Percentiles rank a stretch among this genome's conserved stretches.
phyloP scores from a whole-genome alignment of 2,113 vertebrate genomes.

The Neolamprologus caudopunctatus region DNA sequence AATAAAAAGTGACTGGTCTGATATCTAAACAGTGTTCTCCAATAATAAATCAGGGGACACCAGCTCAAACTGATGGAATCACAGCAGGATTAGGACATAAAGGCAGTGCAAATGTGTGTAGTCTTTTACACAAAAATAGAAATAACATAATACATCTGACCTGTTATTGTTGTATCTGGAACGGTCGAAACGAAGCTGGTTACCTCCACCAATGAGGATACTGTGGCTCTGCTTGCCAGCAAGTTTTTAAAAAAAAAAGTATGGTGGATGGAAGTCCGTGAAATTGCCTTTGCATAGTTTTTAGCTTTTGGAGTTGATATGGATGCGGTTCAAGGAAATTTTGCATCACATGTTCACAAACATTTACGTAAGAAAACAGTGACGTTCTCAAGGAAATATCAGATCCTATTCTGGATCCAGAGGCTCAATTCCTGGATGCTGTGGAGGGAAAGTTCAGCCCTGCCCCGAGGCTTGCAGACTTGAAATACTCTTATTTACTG shows the following conservation, averaged over 20 bases:
- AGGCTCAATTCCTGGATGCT: background rate
- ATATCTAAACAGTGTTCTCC: background rate
- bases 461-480: accelerated
- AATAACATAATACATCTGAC: background rate
- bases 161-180: background rate
- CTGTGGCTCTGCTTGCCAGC: background rate
- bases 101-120: background rate
- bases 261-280: background rate
- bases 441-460: background rate
- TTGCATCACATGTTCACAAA: background rate
- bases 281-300: background rate
- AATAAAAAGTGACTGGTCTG: background rate
- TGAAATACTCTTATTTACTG: background rate
- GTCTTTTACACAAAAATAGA: background rate
- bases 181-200: background rate
- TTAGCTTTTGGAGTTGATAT: background rate
- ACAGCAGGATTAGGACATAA: background rate
- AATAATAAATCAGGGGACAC: background rate
- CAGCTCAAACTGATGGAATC: background rate
- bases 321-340: background rate
- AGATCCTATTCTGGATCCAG: background rate
- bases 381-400: background rate
- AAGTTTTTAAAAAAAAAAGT: too few relatives aligned
- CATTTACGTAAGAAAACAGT: background rate
- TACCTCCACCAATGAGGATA: accelerated